A percentile compares a stretch with the other conserved stretches of the same genome.
Evolutionary conservation across 2,797 vertebrate genomes (phyloP).

Genomic region (Octomys mimax): DNA sequence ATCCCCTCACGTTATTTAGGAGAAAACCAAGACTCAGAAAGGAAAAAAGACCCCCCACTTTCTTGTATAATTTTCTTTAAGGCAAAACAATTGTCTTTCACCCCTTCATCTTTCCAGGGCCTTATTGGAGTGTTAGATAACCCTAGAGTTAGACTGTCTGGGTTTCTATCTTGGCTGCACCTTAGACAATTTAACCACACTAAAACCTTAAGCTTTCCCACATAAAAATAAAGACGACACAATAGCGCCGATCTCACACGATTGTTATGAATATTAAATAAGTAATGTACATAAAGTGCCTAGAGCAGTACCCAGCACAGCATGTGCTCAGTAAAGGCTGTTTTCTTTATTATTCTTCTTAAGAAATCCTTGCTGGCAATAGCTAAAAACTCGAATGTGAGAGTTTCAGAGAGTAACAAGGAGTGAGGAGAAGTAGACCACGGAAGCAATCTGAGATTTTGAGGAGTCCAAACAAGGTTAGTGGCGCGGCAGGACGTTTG

Average conservation of each 20-base stretch:
- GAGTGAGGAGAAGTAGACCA: slow-evolving; percentile 57
- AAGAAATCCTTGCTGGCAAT: slow-evolving; percentile 25
- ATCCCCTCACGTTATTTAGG: background rate
- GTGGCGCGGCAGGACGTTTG: slow-evolving; percentile 59
- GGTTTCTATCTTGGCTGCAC: slow-evolving; percentile 40
- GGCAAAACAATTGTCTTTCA: slow-evolving; percentile 19
- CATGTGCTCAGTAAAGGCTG: background rate
- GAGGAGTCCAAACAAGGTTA: slow-evolving; percentile 74
- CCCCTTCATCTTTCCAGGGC: background rate
- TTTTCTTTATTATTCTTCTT: slow-evolving; percentile 60
- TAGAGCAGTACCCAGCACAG: background rate
- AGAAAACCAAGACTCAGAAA: slow-evolving; percentile 41
- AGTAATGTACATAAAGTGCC: slow-evolving; percentile 25
- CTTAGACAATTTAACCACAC: background rate
- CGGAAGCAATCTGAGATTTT: slow-evolving; percentile 41
- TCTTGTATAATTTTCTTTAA: slow-evolving; percentile 47
- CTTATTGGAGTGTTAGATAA: slow-evolving; percentile 29
- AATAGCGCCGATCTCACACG: background rate
- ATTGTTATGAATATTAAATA: slow-evolving; percentile 19
- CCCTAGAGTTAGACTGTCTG: background rate
- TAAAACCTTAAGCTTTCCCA: slow-evolving; percentile 41
- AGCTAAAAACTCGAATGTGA: slow-evolving; percentile 61
- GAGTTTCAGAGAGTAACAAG: slow-evolving; percentile 12
- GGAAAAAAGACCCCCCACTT: background rate
- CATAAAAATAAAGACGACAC: slow-evolving; percentile 26